These are phyloP conservation scores for Lepus europaeus DNA, from an alignment of 2,113 vertebrate genomes.

Conservation along the genomic window DNA sequence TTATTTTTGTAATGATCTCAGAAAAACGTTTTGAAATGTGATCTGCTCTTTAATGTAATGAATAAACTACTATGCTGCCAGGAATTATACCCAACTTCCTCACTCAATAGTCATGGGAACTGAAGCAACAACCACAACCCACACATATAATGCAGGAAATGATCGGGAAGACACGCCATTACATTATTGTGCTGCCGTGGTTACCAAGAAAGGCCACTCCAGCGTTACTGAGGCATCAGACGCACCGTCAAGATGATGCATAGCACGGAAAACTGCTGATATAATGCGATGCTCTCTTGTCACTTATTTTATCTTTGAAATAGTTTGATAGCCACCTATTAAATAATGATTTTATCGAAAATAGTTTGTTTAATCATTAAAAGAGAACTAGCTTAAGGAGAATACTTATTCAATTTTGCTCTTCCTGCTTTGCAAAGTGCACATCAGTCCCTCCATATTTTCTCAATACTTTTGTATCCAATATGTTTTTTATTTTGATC, in stretches of 20 bases:
- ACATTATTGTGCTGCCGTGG: slow-evolving; percentile 74
- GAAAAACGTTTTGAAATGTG: slow-evolving; percentile 86
- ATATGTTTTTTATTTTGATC: background rate
- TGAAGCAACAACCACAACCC: slow-evolving; percentile 86
- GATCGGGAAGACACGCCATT: slow-evolving; percentile 71
- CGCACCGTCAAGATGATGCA: background rate
- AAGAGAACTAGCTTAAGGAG: background rate
- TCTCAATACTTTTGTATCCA: background rate
- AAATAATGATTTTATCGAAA: slow-evolving; percentile 53
- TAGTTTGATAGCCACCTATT: background rate
- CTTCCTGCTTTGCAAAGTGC: background rate
- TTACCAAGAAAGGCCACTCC: slow-evolving; percentile 57
- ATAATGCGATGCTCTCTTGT: background rate
- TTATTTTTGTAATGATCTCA: slow-evolving; percentile 87
- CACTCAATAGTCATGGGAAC: slow-evolving; percentile 88
- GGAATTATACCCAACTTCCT: slow-evolving; percentile 86
- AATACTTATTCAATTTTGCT: background rate
- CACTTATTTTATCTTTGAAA: slow-evolving; percentile 63
- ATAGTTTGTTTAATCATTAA: background rate
- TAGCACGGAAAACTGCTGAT: background rate
- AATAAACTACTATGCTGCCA: slow-evolving; percentile 86
- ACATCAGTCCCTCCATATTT: background rate
- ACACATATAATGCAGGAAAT: slow-evolving; percentile 81
- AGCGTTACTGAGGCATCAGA: background rate
- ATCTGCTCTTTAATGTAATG: slow-evolving; percentile 86